A percentile compares a stretch with the other conserved stretches of the same genome.
These are phyloP conservation scores for Archocentrus centrarchus DNA, from an alignment of 2,113 vertebrate genomes.

Conservation along the genomic window DNA sequence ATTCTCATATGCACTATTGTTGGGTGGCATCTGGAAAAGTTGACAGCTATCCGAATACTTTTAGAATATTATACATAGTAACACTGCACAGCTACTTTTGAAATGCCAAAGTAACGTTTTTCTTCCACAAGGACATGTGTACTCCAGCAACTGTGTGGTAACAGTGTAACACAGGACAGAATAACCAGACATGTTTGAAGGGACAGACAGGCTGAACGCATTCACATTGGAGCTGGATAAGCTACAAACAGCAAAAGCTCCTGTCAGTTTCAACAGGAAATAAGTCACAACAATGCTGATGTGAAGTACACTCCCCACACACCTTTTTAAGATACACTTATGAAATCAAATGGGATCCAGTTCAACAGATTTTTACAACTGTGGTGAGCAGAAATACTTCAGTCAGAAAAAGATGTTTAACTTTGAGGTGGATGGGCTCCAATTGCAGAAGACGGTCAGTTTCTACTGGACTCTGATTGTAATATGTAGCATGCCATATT, in stretches of 20 bases:
- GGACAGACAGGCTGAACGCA: background rate
- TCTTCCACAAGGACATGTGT: too few relatives aligned
- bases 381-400: background rate
- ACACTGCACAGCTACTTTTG: background rate
- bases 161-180: background rate
- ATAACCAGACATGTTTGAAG: background rate
- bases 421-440: background rate
- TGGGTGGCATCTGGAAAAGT: background rate
- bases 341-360: background rate
- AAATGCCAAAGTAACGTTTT: too few relatives aligned
- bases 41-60: background rate
- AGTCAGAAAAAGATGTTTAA: background rate
- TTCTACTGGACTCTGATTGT: too few relatives aligned
- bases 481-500: too few relatives aligned
- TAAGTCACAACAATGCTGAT: background rate
- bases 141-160: background rate
- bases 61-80: accelerated
- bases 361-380: background rate
- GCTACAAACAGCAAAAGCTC: background rate
- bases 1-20: background rate
- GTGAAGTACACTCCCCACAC: too few relatives aligned
- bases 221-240: background rate
- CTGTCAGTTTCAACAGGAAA: background rate
- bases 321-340: background rate
- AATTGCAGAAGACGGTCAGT: too few relatives aligned